Base-by-base conservation (phyloP, 2,113 vertebrate genomes). In the Lophotis ruficrista region DNA sequence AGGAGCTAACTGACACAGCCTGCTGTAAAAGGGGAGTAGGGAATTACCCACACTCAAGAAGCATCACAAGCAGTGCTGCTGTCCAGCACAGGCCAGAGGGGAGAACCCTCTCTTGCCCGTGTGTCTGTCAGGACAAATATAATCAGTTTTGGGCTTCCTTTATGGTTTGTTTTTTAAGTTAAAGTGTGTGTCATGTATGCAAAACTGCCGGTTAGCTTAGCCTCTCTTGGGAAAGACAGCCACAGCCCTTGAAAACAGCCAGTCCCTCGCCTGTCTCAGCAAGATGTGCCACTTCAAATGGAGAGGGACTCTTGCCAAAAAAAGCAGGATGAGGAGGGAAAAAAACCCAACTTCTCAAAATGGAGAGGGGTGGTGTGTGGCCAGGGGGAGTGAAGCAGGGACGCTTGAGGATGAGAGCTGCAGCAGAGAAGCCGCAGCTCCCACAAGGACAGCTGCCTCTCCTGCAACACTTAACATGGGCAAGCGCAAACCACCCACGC, bases 21-120 rank as follows among this genome's bases (percentile, higher is more conserved):
- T 48, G 33, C 20, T 37, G 14, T 25, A 20, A 54, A 60, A 68
- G 7, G 9, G 17, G 16, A 68, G 24, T 6, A 20, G 51, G 53
- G 53, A 61, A n/a, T n/a, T 19, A 35, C 7, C 14, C 1, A 2
- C 8, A 41, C 7, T 22, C 27, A 6, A 23, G 45, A 45, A 23
- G 35, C 14, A 41, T 7, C 31, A 33, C 0, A 9, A 73, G 60
- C 76, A 38, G 58, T 0, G 2, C 22, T 60, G 62, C 38, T 31
- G 37, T 24, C 31, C 38, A 48, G 80, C 35, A 57, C 30, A 22
- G 48, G 8, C 58, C 43, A 10, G 2, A 33, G 62, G 10, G 30
- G 7, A 54, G 60, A 2, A 54, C 8, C 23, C 33, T 60, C 30
- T 23, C 43, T 25, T 0, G 1, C 28, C 5, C 2, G 0, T 6